phyloP scores from a whole-genome alignment of 2,888 invertebrate genomes.

The Scaptomyza parva region DNA sequence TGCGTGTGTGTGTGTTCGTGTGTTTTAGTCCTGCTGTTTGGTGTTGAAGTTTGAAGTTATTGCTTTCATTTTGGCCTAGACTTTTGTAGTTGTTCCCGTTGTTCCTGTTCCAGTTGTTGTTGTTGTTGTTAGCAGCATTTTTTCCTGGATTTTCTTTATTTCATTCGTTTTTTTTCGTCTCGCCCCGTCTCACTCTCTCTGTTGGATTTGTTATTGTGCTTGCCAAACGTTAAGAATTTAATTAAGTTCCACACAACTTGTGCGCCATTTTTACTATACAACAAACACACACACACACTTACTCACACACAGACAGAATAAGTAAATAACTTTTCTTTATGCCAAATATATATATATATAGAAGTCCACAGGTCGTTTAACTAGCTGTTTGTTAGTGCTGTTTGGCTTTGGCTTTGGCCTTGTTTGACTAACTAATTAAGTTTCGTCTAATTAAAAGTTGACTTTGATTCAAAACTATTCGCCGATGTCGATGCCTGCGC shows the following conservation, averaged over 20 bases:
- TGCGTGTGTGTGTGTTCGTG: slow-evolving; percentile 8
- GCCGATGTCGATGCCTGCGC: background rate
- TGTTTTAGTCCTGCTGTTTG: slow-evolving; percentile 23
- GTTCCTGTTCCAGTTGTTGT: no score
- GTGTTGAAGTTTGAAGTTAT: slow-evolving; percentile 70
- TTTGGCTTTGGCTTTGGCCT: background rate
- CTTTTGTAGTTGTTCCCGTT: slow-evolving; percentile 20
- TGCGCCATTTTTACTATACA: slow-evolving; percentile 11
- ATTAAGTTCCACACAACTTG: slow-evolving; percentile 65
- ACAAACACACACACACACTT: background rate
- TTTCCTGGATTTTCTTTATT: background rate
- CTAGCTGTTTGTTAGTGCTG: background rate
- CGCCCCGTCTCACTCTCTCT: background rate
- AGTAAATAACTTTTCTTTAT: background rate
- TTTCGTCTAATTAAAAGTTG: slow-evolving; percentile 2
- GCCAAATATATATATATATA: background rate
- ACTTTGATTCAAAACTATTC: background rate
- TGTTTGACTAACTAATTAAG: background rate
- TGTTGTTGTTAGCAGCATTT: slow-evolving; percentile 34
- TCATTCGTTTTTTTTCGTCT: background rate
- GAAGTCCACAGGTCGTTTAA: slow-evolving; percentile 7
- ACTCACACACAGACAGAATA: no score
- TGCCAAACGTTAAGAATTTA: slow-evolving; percentile 71
- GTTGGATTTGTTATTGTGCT: slow-evolving; percentile 22
- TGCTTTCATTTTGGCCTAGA: slow-evolving; percentile 66